Evolutionary conservation across 2,113 vertebrate genomes (phyloP).

Genomic region (Capra hircus): DNA sequence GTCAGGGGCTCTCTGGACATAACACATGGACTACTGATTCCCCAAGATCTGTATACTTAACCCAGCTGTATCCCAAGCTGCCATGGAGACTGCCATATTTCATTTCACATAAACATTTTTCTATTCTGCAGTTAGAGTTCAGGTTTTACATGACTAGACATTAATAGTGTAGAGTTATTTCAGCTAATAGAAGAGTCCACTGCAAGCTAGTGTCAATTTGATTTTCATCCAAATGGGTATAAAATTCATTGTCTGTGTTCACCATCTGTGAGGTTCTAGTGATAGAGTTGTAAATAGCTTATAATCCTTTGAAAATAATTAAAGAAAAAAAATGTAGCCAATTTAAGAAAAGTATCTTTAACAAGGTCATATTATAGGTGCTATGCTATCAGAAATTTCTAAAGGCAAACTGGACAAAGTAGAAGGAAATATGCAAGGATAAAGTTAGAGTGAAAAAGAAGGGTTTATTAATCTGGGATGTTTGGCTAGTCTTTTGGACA

Average conservation of each 20-base stretch:
- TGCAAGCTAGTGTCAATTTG: not conserved
- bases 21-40: not conserved
- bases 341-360: not conserved
- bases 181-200: not conserved
- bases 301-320: not conserved
- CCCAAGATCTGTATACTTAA: not conserved
- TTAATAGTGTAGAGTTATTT: not conserved
- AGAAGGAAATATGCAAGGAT: not conserved
- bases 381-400: not conserved
- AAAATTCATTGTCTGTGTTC: not conserved
- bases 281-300: not conserved
- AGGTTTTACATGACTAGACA: not conserved
- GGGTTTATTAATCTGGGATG: not conserved
- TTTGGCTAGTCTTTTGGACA: not conserved
- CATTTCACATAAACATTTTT: not conserved
- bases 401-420: not conserved
- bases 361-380: not conserved
- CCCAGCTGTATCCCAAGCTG: not conserved
- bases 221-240: not conserved
- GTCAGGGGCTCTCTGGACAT: not conserved
- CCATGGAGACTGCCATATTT: not conserved
- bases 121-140: not conserved
- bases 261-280: not conserved
- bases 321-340: not conserved
- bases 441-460: not conserved